Evolutionary conservation across 2,888 invertebrate species (phyloP), one percentile per base, ranked within the genome.

Genomic region (Malthinus seriepunctatus): DNA sequence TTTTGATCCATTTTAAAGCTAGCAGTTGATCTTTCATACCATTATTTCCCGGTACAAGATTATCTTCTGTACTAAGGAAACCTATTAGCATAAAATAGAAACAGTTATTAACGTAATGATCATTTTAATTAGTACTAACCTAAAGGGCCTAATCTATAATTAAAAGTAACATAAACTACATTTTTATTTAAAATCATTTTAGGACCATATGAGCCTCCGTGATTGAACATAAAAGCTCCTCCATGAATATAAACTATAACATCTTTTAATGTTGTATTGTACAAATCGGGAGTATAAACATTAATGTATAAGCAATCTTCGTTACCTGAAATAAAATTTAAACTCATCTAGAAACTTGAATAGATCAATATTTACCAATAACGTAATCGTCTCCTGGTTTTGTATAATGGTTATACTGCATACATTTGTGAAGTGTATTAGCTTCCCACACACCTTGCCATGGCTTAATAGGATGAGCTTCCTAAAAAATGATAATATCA

Each of bases 11-110:
- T 66, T 83, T 82, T 38, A 91, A 74, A 0, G 89, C 90, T 64
- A 87, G 79, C 15, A 81, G 80, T 78, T 91, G 90, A 80, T 91
- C 91, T 71, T 88, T 90, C 32, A 91, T 72, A 0, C 90, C 91
- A 68, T 84, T 84, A 74, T 91, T 91, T 3, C 88, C 88, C 0
- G 91, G 86, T 0, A 88, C 79, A 0, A 82, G 71, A 0, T 83
- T 82, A 65, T 91, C 89, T 33, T 86, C 89, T 0, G 90, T 89
- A 71, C 88, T 89, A 0, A 90, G 78, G 73, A 92, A 91, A 45
- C 91, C 89, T 87, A 47, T 23, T 5, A 5, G 5, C 5, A 23
- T 5, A 5, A 23, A 23, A 23, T 23, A 23, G 23, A 46, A 68
- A 62, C 48, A 39, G 52, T 37, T 50, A 8, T 31, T 48, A 31